Evolutionary conservation across 1,140 invertebrate genomes (phyloP), one percentile per base, ranked within the genome.

Genomic region (Psilanteris sp.): DNA sequence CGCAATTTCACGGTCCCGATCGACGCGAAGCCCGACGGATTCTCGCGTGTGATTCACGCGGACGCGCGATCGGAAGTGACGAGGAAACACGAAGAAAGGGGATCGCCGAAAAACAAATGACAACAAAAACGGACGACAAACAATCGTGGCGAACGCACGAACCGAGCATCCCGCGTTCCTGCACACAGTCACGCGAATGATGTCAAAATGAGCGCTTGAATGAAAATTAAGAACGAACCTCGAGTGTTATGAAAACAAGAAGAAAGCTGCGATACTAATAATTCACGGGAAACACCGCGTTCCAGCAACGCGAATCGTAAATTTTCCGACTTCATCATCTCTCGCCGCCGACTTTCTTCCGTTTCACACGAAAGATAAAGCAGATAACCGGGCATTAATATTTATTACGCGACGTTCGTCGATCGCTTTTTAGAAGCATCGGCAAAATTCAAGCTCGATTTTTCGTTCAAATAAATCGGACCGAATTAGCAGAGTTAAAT

Each of bases 291-390:
- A 71, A 41, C 26, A n/a, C n/a, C n/a, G n/a, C n/a, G n/a, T n/a
- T n/a, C n/a, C n/a, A n/a, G n/a, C n/a, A n/a, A n/a, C n/a, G 55
- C 41, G 46, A 62, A 71, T 62, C 59, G 52, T 73, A 64, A 64
- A 66, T 73, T 50, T 64, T 59, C 34, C 59, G 20, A 27, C 32
- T 18, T 10, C 32, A 7, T 31, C 15, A 24, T 9, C 24, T 59
- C 34, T 62, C 34, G 59, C 43, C 59, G n/a, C 24, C 29, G 50
- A 62, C 67, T 71, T 71, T 71, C 55, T 62, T 71, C 46, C 55
- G 54, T 70, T 70, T 61, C 66, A 44, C 29, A 6, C 41, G 22
- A 18, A 55, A 39, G 50, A 68, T 67, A 46, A 31, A 66, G 7
- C 2, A 34, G 46, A 44, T 48, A 31, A 20, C 3, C 44, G 0